phyloP scores from a whole-genome alignment of 2,113 vertebrate species.

The Shinisaurus crocodilurus region DNA sequence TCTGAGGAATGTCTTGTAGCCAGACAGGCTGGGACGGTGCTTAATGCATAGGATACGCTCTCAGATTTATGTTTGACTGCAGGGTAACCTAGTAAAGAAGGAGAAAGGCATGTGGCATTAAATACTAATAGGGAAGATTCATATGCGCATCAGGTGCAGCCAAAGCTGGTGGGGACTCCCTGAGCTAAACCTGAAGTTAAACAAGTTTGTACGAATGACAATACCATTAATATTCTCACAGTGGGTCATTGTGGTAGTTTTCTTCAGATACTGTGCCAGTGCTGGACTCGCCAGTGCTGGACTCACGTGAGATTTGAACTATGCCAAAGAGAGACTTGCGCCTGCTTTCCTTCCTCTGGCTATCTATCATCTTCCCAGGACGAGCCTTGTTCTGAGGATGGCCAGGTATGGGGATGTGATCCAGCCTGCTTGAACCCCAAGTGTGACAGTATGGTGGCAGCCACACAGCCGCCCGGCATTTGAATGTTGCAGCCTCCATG shows the following conservation, averaged over 20 bases:
- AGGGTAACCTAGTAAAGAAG: background rate
- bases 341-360: background rate
- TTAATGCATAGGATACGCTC: background rate
- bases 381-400: background rate
- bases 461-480: background rate
- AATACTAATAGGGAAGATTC: background rate
- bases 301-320: background rate
- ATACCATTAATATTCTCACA: background rate
- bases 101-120: background rate
- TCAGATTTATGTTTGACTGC: constrained; percentile 4
- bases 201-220: background rate
- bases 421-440: background rate
- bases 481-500: background rate
- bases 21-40: background rate
- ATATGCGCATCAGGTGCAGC: background rate
- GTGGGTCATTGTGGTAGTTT: background rate
- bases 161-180: background rate
- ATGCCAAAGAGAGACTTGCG: background rate
- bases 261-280: background rate
- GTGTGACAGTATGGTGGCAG: background rate
- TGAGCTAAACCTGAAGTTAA: background rate
- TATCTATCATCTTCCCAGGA: background rate
- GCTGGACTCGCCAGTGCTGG: background rate
- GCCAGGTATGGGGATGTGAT: background rate
- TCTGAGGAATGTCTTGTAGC: background rate